Conservation (phyloP, 2,113 vertebrate genomes). For the Chloroceryle aenea region DNA sequence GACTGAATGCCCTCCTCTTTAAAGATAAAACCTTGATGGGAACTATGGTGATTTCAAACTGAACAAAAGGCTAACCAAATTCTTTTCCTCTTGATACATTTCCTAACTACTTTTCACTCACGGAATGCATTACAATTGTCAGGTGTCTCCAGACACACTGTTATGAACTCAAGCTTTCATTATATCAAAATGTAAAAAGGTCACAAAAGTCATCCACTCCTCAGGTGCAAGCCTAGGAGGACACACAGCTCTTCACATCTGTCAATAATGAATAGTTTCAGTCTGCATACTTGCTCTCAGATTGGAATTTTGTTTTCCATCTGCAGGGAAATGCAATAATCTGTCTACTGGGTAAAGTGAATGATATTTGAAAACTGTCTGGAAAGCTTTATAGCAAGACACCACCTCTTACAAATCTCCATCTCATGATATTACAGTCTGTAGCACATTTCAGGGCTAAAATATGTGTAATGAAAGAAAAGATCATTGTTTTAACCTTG, state of each 20-base stretch:
- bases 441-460: neutral
- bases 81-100: slow-evolving; percentile 29
- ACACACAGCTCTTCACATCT: neutral
- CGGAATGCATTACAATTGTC: slow-evolving; percentile 14
- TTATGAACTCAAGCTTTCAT: slow-evolving; percentile 56
- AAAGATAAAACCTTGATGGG: slow-evolving; percentile 4
- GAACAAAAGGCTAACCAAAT: slow-evolving; percentile 39
- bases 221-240: neutral
- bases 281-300: neutral
- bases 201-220: neutral
- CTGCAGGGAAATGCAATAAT: slow-evolving; percentile 29
- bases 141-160: neutral
- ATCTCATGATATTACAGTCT: neutral
- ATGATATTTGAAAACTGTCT: slow-evolving; percentile 36
- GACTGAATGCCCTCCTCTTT: slow-evolving; percentile 45
- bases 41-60: slow-evolving; percentile 41
- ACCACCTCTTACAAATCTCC: neutral
- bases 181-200: slow-evolving; percentile 48
- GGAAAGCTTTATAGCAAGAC: neutral
- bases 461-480: neutral
- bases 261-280: slow-evolving; percentile 36
- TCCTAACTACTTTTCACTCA: slow-evolving; percentile 55
- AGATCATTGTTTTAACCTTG: neutral
- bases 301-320: slow-evolving; percentile 43
- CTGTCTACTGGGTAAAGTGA: neutral